Base-by-base conservation (phyloP, 2,113 vertebrate genomes). In the Microcebus jonahi region DNA sequence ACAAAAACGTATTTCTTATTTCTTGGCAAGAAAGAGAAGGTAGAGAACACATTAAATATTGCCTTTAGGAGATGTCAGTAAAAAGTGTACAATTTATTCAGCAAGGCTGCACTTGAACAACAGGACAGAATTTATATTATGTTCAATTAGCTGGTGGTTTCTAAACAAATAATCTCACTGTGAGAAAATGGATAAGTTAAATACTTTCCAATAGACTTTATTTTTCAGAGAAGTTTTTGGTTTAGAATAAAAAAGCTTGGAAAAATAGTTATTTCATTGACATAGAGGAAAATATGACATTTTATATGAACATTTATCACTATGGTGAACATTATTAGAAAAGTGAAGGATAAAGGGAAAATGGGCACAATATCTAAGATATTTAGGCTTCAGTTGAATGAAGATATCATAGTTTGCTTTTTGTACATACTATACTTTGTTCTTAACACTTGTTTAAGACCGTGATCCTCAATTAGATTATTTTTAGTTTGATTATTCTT, bases 361-460 rank as follows among this genome's bases (percentile, higher is more conserved):
- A 73, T 8, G 7, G 17, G 9, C 3, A 75, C 3, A n/a, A 15
- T 36, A 23, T 94, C 36, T 39, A 76, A 20, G 71, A 96, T 15
- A 77, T 91, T 34, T 42, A 94, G 75, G 3, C 95, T 29, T 20
- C 50, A 89, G 0, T 39, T 83, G 76, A 84, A 39, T 92, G 31
- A 65, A 48, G 15, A 1, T 71, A 0, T 34, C 5, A n/a, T 23
- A 18, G 5, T 73, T 90, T 63, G 34, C 5, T 91, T 95, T 96
- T 95, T 1, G 59, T n/a, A 96, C 50, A 50, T 95, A 80, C 68
- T 29, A 48, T 29, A 39, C 3, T 75, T 86, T 86, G 8, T 50
- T 80, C 42, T 87, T 90, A 82, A 23, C 21, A 29, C 65, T 79
- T n/a, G 94, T 95, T 97, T 94, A 90, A 93, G 34, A 48, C 71